These are phyloP conservation scores for Aspidapion aeneum DNA, from an alignment of 2,888 invertebrate species.

Conservation along the genomic window DNA sequence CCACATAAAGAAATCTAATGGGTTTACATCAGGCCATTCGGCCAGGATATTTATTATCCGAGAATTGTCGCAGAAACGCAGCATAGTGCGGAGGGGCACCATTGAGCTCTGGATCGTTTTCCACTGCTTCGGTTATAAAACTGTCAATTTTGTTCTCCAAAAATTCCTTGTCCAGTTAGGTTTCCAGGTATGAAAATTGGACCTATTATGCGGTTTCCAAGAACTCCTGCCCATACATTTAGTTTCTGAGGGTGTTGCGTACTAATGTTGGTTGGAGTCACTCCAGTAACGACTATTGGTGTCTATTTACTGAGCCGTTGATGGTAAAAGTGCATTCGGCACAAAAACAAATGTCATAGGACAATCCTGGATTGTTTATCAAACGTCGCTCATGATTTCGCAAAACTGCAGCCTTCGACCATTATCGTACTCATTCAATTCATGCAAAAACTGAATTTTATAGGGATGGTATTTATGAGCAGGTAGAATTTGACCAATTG, in stretches of 20 bases:
- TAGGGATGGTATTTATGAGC: background rate
- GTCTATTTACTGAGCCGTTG: background rate
- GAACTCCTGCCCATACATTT: slow-evolving; percentile 1
- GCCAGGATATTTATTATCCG: slow-evolving; percentile 5
- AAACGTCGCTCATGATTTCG: background rate
- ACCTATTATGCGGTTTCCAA: slow-evolving; percentile 1
- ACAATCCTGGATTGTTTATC: background rate
- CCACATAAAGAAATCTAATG: background rate
- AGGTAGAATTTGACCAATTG: too few relatives aligned
- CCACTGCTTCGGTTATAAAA: background rate
- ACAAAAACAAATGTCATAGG: background rate
- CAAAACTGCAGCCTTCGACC: background rate
- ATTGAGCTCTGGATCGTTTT: background rate
- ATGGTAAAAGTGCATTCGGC: background rate
- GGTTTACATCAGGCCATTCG: slow-evolving; percentile 10
- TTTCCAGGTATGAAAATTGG: background rate
- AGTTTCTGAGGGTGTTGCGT: background rate
- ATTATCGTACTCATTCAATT: background rate
- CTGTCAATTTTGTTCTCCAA: slow-evolving; percentile 2
- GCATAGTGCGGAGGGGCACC: slow-evolving; percentile 8
- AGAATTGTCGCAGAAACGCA: slow-evolving; percentile 3
- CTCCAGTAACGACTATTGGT: background rate
- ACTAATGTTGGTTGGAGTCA: background rate
- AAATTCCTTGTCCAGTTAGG: background rate
- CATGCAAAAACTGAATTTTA: background rate